Percentiles rank a stretch among this genome's conserved stretches.
phyloP scores from a whole-genome alignment of 2,797 vertebrate genomes.

The Melanotaenia maccullochi region DNA sequence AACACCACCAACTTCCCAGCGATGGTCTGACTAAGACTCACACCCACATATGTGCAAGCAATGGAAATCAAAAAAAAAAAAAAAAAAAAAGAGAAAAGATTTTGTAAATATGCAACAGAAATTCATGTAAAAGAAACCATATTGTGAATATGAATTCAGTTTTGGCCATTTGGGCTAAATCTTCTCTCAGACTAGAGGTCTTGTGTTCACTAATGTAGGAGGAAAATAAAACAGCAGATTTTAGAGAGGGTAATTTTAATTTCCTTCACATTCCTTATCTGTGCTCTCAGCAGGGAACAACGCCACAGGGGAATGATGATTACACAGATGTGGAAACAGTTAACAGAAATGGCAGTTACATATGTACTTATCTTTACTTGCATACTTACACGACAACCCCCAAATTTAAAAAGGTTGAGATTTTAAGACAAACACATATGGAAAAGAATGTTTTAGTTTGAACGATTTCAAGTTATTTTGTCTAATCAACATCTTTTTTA shows the following conservation, averaged over 20 bases:
- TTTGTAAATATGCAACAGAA: neutral
- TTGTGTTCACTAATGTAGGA: conserved; percentile 47
- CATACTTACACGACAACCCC: neutral
- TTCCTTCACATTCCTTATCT: conserved; percentile 56
- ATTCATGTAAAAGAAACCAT: conserved; percentile 19
- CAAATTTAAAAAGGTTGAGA: neutral
- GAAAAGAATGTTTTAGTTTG: neutral
- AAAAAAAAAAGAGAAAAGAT: too few species aligned
- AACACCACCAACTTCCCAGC: conserved; percentile 57
- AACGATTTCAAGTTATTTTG: too few species aligned
- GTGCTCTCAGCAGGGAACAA: conserved; percentile 40
- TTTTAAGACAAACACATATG: neutral
- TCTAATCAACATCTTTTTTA: too few species aligned
- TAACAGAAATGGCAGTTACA: conserved; percentile 39
- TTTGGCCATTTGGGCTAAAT: conserved; percentile 53
- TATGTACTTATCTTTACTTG: conserved; percentile 8
- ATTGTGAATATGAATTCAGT: conserved; percentile 53
- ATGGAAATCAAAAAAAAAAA: conserved; percentile 18
- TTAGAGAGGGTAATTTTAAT: conserved; percentile 54
- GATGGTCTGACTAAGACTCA: conserved; percentile 61
- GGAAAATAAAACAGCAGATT: conserved; percentile 60
- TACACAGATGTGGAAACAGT: conserved; percentile 47
- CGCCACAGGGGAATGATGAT: conserved; percentile 41
- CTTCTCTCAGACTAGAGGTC: conserved; percentile 60
- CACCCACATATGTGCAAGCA: conserved; percentile 47